Evolutionary conservation across 2,797 vertebrate genomes (phyloP).

Genomic region (Pipistrellus nathusii): DNA sequence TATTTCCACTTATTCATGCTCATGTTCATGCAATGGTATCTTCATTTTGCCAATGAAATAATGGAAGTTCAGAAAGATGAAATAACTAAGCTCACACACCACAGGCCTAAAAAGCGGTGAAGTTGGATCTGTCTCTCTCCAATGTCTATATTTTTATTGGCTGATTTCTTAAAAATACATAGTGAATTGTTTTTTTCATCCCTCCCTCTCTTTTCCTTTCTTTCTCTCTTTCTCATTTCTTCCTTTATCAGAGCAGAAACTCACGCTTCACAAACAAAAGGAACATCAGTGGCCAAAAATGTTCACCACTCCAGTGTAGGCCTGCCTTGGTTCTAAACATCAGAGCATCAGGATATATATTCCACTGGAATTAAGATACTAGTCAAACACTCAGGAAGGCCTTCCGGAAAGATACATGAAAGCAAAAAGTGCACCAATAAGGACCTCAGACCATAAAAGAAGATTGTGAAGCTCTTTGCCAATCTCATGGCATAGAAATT

Average conservation of each 20-base stretch:
- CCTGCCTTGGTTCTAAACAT: neutral
- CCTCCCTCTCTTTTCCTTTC: neutral
- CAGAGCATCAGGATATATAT: neutral
- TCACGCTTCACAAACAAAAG: neutral
- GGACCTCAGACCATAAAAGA: neutral
- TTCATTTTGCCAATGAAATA: conserved; percentile 5
- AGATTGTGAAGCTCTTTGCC: neutral
- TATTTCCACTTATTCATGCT: neutral
- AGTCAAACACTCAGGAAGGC: neutral
- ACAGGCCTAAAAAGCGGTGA: neutral
- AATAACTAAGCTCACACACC: neutral
- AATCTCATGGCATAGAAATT: neutral
- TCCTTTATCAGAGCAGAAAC: neutral
- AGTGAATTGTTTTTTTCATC: neutral
- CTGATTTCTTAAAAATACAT: neutral
- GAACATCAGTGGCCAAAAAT: neutral
- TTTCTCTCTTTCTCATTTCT: neutral
- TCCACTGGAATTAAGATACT: neutral
- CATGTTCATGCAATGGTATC: neutral
- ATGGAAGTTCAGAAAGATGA: neutral
- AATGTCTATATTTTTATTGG: neutral
- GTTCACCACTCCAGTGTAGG: neutral
- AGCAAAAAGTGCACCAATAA: neutral
- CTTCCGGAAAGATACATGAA: neutral
- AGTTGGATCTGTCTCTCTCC: neutral